Conservation (phyloP, 2,113 vertebrate genomes). For the Pardalotus punctatus region DNA sequence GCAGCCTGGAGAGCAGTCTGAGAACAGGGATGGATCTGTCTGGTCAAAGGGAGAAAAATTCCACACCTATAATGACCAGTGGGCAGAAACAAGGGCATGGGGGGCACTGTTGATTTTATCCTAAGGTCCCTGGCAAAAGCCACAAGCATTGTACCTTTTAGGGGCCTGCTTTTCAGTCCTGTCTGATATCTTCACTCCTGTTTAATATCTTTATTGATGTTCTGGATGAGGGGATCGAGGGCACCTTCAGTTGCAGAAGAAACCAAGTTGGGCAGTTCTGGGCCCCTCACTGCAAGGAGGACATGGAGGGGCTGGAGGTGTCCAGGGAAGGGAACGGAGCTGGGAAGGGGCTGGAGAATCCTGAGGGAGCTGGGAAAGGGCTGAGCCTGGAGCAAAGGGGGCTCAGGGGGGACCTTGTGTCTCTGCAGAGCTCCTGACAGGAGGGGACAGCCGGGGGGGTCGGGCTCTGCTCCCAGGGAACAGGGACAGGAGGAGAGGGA, state of each 20-base stretch:
- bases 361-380: neutral
- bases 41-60: neutral
- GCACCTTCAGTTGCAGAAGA: neutral
- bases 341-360: neutral
- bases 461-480: neutral
- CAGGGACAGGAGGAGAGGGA: neutral
- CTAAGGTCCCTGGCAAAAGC: neutral
- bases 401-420: neutral
- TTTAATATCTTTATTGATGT: neutral
- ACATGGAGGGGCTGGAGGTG: rapidly evolving
- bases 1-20: neutral
- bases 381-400: neutral
- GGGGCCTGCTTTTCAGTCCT: neutral
- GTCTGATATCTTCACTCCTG: neutral
- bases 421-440: neutral
- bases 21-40: neutral
- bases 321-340: rapidly evolving
- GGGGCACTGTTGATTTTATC: neutral
- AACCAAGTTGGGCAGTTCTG: neutral
- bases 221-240: neutral
- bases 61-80: neutral
- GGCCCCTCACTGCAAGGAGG: neutral
- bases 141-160: neutral
- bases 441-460: rapidly evolving
- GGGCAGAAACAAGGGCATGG: neutral